Evolutionary conservation across 1,140 invertebrate species (phyloP), one percentile per base, ranked within the genome.

Genomic region (Apis florea): DNA sequence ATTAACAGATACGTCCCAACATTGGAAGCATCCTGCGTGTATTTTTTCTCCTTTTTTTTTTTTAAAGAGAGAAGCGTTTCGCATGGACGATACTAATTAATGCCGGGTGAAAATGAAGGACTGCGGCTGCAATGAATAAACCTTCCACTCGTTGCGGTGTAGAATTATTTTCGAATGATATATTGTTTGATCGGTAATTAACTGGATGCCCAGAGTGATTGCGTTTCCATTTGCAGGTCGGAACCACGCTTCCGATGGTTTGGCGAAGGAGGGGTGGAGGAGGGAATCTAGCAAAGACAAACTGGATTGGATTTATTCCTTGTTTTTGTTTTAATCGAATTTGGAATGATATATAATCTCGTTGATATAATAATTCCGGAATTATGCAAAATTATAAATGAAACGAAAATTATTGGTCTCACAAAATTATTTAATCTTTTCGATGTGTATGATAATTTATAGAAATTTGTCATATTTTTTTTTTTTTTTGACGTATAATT

Each of bases 191-290:
- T 70, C 49, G 40, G 76, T 78, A 78, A 78, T 78, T 78, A 78
- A 78, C 53, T 70, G 53, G n/a, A 69, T 19, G 61, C 58, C 47
- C 66, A 54, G 59, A 51, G 66, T 68, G 66, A 78, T 70, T 70
- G 76, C 66, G 66, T 78, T 70, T 59, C 40, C 66, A 31, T 78
- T 78, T 78, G n/a, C 70, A 69, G 66, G 66, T 31, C 66, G 66
- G 2, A 51, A 70, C 66, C 66, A 17, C 40, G 76, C 56, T 69
- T 69, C 53, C 17, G 31, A 24, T 17, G 53, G 40, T 69, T 69
- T 69, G 13, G 19, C 3, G 17, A 4, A 15, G 1, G n/a, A 49
- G 0, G 17, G 40, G 31, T 51, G 21, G 68, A 31, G 24, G 31
- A 17, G 10, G 11, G 19, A 53, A 49, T 69, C 19, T 17, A 26